Percentiles rank a stretch among this genome's conserved stretches.
phyloP scores from a whole-genome alignment of 2,113 vertebrate species.

The Caranx melampygus region DNA sequence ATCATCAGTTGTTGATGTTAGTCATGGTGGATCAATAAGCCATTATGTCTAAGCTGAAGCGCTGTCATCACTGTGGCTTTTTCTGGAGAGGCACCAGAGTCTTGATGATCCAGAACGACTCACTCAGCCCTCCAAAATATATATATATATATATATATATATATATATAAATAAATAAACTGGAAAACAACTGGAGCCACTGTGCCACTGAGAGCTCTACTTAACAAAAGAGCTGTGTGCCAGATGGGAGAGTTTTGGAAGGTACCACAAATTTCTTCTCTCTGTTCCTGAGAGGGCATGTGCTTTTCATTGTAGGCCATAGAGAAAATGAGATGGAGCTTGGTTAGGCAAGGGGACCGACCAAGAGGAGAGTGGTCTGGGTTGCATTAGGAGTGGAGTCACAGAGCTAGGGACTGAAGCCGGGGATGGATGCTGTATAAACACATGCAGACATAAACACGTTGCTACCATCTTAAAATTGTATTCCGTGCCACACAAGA shows the following conservation, averaged over 20 bases:
- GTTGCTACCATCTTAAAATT: conserved; percentile 41
- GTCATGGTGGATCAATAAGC: conserved; percentile 37
- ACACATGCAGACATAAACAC: conserved; percentile 47
- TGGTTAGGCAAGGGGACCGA: conserved; percentile 56
- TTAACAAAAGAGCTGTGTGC: conserved; percentile 62
- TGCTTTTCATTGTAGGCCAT: conserved; percentile 79
- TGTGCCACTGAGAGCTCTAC: conserved; percentile 53
- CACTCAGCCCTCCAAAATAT: conserved; percentile 23
- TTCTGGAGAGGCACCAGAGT: conserved; percentile 15
- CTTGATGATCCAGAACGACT: conserved; percentile 34
- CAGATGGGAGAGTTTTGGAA: conserved; percentile 76
- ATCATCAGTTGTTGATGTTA: conserved; percentile 21
- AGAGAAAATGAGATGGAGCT: conserved; percentile 73
- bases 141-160: conserved; percentile 31
- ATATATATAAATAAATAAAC: conserved; percentile 15
- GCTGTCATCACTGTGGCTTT: conserved; percentile 40
- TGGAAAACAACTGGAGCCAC: conserved; percentile 40
- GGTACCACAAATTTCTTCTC: conserved; percentile 71
- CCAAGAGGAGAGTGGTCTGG: conserved; percentile 66
- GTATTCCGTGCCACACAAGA: conserved; percentile 24
- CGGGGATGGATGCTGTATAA: conserved; percentile 45
- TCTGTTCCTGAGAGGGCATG: conserved; percentile 70
- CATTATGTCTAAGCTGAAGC: neutral
- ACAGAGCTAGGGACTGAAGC: conserved; percentile 29
- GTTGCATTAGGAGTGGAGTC: conserved; percentile 74